Conservation (phyloP, 2,888 invertebrate species). For the Eupeodes luniger region DNA sequence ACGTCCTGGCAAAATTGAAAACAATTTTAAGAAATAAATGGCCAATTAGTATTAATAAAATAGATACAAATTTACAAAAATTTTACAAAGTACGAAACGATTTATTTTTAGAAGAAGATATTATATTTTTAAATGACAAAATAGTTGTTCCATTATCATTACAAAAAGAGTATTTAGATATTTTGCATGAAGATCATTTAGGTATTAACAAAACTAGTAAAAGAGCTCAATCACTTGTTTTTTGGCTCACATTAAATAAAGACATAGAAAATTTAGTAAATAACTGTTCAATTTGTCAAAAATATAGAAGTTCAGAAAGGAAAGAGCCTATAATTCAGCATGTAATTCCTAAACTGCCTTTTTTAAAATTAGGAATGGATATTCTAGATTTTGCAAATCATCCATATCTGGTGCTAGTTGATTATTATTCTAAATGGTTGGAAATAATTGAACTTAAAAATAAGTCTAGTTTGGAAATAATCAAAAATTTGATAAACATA, state of each 20-base stretch:
- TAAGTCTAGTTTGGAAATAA: conserved; percentile 63
- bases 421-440: no score
- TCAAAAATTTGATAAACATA: conserved; percentile 55
- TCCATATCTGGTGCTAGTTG: conserved; percentile 48
- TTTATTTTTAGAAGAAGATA: conserved; percentile 48
- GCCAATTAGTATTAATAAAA: neutral
- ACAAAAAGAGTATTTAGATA: conserved; percentile 71
- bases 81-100: conserved; percentile 76
- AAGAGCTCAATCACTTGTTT: conserved; percentile 71
- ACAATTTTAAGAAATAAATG: neutral
- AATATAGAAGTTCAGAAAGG: neutral
- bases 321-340: neutral
- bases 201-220: conserved; percentile 76
- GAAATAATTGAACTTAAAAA: neutral
- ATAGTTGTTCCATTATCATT: conserved; percentile 75
- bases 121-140: conserved; percentile 63
- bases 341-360: neutral
- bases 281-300: conserved; percentile 68
- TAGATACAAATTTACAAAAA: conserved; percentile 49
- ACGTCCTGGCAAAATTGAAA: no score
- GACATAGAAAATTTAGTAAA: conserved; percentile 71
- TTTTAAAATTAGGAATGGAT: conserved; percentile 76
- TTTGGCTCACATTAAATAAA: conserved; percentile 76
- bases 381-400: conserved; percentile 76
- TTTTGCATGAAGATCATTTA: conserved; percentile 75